These are phyloP conservation scores for Zapornia atra DNA, from an alignment of 2,113 vertebrate species.

Conservation along the genomic window DNA sequence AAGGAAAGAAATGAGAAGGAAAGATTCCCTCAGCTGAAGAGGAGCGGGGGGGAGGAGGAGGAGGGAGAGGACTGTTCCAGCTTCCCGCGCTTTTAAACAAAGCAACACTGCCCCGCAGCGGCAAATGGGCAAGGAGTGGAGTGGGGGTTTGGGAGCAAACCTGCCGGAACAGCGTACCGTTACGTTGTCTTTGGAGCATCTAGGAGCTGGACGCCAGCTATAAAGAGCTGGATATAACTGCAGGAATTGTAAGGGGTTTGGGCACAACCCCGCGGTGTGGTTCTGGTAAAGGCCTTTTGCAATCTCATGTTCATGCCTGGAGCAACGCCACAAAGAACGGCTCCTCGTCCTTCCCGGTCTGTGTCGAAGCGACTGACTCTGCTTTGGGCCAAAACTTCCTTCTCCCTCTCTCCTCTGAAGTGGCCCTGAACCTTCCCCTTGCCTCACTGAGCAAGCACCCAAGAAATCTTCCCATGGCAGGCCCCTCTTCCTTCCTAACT, in stretches of 20 bases:
- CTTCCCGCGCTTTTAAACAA: neutral
- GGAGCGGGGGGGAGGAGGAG: too few species aligned
- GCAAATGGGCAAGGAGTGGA: neutral
- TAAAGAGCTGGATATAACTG: rapidly evolving
- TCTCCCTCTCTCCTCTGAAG: neutral
- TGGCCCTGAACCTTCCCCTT: neutral
- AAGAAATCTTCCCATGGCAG: neutral
- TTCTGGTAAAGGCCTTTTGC: neutral
- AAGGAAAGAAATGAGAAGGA: neutral
- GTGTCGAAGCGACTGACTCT: neutral
- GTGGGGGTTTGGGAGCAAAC: neutral
- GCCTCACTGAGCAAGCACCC: neutral
- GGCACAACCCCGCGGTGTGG: rapidly evolving
- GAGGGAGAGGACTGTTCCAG: too few species aligned
- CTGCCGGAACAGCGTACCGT: neutral
- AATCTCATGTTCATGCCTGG: neutral
- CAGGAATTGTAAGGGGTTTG: neutral
- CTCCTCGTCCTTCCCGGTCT: neutral
- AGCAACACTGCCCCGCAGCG: neutral
- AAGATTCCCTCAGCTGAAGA: neutral
- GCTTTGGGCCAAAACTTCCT: neutral
- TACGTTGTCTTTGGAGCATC: too few species aligned
- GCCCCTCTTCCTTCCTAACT: neutral
- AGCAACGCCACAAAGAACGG: rapidly evolving
- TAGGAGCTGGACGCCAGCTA: rapidly evolving